These are phyloP conservation scores for Eremophila alpestris DNA, from an alignment of 2,797 vertebrate species.

Conservation along the genomic window DNA sequence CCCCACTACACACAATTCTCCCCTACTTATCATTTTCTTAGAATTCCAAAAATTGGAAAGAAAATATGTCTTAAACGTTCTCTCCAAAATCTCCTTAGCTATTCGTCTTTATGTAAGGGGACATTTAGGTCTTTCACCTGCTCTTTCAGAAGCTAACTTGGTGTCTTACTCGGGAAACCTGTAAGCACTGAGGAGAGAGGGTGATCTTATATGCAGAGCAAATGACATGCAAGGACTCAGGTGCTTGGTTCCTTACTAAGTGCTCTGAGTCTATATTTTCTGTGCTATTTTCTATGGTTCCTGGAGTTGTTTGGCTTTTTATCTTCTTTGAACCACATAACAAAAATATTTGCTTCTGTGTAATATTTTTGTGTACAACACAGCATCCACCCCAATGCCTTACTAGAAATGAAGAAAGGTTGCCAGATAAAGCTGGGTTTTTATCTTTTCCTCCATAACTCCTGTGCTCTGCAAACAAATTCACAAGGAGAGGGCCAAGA, in stretches of 20 bases:
- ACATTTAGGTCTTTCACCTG: not conserved
- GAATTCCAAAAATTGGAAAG: not conserved
- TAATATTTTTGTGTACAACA: not conserved
- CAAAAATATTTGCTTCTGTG: not conserved
- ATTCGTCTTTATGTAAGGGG: not conserved
- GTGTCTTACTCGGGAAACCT: not conserved
- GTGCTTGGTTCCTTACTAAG: not conserved
- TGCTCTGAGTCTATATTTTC: not conserved
- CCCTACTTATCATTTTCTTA: not conserved
- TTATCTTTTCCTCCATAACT: not conserved
- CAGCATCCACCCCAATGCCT: not conserved
- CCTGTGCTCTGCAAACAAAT: not conserved
- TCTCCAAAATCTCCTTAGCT: not conserved
- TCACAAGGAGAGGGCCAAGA: not conserved
- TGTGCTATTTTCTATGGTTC: not conserved
- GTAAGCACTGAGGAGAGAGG: not conserved
- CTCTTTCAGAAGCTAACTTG: not conserved
- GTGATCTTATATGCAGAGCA: not conserved
- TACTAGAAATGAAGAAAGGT: not conserved
- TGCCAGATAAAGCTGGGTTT: not conserved
- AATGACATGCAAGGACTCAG: not conserved
- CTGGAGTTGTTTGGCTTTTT: not conserved
- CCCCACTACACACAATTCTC: fast-evolving
- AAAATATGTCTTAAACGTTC: not conserved
- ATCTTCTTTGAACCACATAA: not conserved